phyloP scores from a whole-genome alignment of 2,113 vertebrate genomes.

The Heteronetta atricapilla region DNA sequence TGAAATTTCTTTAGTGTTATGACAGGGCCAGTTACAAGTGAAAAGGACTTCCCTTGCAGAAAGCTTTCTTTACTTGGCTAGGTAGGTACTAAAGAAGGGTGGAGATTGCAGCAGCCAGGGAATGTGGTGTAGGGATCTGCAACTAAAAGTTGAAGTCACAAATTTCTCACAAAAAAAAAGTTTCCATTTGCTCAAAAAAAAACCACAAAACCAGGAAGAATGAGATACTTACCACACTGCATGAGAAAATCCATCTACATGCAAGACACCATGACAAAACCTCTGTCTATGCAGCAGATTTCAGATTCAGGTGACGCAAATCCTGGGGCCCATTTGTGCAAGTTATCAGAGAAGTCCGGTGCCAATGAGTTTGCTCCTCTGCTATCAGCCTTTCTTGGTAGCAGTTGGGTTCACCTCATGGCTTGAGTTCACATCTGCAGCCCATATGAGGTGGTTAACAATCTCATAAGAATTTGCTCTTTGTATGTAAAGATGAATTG shows the following conservation, averaged over 20 bases:
- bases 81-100: neutral
- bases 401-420: neutral
- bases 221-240: neutral
- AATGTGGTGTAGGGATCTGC: neutral
- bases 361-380: neutral
- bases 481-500: conserved; percentile 8
- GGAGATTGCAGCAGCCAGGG: neutral
- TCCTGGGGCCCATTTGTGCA: neutral
- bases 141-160: neutral
- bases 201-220: neutral
- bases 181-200: neutral
- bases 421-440: conserved; percentile 19
- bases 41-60: neutral
- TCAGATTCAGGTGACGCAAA: neutral
- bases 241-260: neutral
- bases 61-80: neutral
- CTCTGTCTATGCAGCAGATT: neutral
- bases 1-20: neutral
- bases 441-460: neutral
- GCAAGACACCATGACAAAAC: neutral
- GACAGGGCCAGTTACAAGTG: neutral
- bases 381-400: conserved; percentile 32
- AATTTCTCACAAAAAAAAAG: neutral
- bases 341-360: neutral
- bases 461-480: conserved; percentile 21